phyloP scores from a whole-genome alignment of 2,797 vertebrate genomes.

The Catamblyrhynchus diadema region DNA sequence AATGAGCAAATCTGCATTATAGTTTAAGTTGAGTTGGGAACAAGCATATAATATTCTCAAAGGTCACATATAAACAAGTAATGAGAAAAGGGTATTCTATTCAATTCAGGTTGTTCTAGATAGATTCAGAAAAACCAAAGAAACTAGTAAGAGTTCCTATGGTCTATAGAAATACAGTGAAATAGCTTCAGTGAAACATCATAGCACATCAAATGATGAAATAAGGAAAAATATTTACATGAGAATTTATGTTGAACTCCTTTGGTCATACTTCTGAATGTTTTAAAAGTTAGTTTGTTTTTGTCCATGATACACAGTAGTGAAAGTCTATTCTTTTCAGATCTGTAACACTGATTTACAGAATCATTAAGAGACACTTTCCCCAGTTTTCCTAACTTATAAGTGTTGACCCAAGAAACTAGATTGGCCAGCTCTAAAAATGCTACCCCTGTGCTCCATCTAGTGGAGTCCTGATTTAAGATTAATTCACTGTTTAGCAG shows the following conservation, averaged over 20 bases:
- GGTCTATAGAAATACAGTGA: neutral
- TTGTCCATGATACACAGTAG: neutral
- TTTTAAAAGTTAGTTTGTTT: neutral
- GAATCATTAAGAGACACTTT: neutral
- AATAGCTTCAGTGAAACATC: neutral
- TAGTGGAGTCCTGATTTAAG: slow-evolving; percentile 72
- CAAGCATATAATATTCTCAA: neutral
- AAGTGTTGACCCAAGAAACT: slow-evolving; percentile 1
- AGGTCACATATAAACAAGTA: neutral
- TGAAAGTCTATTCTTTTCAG: neutral
- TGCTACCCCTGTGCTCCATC: slow-evolving; percentile 77
- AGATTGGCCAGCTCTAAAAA: slow-evolving; percentile 29
- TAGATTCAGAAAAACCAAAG: neutral
- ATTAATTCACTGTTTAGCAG: neutral
- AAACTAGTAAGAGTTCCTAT: neutral
- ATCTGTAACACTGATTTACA: neutral
- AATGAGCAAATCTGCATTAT: neutral
- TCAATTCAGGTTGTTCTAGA: neutral
- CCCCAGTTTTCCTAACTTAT: neutral
- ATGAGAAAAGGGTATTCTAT: neutral
- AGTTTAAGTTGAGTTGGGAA: neutral
- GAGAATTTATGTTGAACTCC: neutral
- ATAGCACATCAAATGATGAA: neutral
- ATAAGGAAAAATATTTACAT: neutral
- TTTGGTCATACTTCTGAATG: neutral